A percentile compares a stretch with the other conserved stretches of the same genome.
Evolutionary conservation across 2,797 vertebrate species (phyloP).

Genomic region (Pangasius mekongensis): DNA sequence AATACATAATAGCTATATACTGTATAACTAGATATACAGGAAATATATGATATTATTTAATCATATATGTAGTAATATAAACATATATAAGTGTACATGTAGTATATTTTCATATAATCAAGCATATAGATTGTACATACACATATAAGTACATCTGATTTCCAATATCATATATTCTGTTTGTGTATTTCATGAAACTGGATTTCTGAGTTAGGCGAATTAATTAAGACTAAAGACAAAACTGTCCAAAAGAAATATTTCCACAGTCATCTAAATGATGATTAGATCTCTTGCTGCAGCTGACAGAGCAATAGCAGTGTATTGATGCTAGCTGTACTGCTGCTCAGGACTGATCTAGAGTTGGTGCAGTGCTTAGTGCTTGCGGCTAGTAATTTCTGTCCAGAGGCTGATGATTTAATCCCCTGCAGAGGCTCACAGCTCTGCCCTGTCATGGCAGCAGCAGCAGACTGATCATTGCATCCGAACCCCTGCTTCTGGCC

Average conservation of each 20-base stretch:
- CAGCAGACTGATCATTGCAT: conserved; percentile 50
- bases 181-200: not conserved
- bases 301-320: conserved; percentile 1
- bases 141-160: not conserved
- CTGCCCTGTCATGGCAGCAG: conserved; percentile 53
- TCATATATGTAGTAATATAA: not conserved
- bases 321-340: conserved; percentile 10
- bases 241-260: conserved; percentile 6
- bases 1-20: not conserved
- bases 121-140: not conserved
- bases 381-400: conserved; percentile 31
- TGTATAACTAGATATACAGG: not conserved
- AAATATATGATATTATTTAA: not conserved
- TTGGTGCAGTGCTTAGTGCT: conserved; percentile 36
- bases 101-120: not conserved
- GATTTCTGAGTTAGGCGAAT: not conserved
- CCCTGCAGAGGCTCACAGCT: conserved; percentile 51
- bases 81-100: not conserved
- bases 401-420: conserved; percentile 50
- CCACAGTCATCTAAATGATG: not conserved
- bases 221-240: conserved; percentile 12
- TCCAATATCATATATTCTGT: not conserved
- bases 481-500: conserved; percentile 49
- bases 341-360: conserved; percentile 27
- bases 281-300: not conserved